Base-by-base conservation (phyloP, 2,888 invertebrate species). In the Oegoconia quadripuncta region DNA sequence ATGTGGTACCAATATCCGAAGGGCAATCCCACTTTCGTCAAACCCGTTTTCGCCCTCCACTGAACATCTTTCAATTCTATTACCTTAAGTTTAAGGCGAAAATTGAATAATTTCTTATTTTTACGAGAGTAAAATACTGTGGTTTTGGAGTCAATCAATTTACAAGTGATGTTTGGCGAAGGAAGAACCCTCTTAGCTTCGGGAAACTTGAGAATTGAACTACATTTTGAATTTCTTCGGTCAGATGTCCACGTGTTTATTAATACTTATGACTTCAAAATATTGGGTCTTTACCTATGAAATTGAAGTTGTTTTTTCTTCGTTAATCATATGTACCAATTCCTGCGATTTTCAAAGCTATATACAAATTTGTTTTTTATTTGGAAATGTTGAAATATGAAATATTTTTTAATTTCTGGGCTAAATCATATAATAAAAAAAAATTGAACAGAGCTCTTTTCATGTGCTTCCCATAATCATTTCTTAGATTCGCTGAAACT, bases 151-250 rank as follows among this genome's bases (percentile, higher is more conserved):
- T 38, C 49, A 72, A 72, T 71, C 77, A 73, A 74, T 79, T 75
- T 68, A 64, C 71, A 63, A 71, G 70, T 68, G 60, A 57, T 82
- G 73, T 81, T 80, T 82, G 81, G 72, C 71, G 69, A 69, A 60
- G 56, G 56, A 64, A 73, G 78, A 61, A 59, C 66, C 64, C 74
- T 64, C 27, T 29, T 29, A 8, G 14, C 28, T 28, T 28, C 14
- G 15, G 29, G 29, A 11, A 9, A n/a, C 29, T 29, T 16, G 15
- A 16, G 16, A 20, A 8, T 20, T 4, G 27, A 27, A n/a, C 16
- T 27, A 27, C 3, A 6, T 8, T 27, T 2, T 12, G 8, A 27
- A 14, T 3, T 27, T 27, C 14, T 27, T 27, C 12, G 13, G 13
- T 22, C 2, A 22, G 22, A 22, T 2, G 7, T 22, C 22, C 22